Base-by-base conservation (phyloP, 37 sponge, comb jelly and placozoan species). In the Eunapius fragilis region DNA sequence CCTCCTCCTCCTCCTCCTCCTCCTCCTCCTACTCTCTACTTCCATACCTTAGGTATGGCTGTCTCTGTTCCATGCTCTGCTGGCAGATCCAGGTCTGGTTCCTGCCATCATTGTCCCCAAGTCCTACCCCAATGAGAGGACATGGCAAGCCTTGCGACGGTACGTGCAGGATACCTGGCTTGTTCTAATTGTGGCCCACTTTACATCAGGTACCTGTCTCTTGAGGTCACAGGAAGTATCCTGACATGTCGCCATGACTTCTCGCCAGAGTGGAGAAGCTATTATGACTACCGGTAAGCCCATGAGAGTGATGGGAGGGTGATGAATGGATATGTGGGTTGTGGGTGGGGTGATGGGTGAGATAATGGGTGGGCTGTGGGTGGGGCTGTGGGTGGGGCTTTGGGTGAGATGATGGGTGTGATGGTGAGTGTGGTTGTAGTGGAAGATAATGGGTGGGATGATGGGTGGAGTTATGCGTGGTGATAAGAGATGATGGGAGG, bases 241-340 rank as follows among this genome's bases (percentile, higher is more conserved):
- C 79, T 95, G 68, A 95, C 92, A 14, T 95, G 92, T 71, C 77
- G 79, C 23, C 85, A 50, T 78, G 95, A 95, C 77, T 90, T 92
- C 86, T 89, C 90, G 12, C 70, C 92, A 23, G 95, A 95, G 45
- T 95, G 95, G 95, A 79, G 89, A 30, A 83, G 82, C 32, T 95
- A 95, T 30, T 92, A 87, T 80, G 95, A 95, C 68, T 71, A 87
- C 85, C 82, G 92, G 95, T 94, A 80, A 23, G 68, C 25, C 25
- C 27, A 4, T 38, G 13, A 5, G 5, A n/a, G 25, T 37, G 50
- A 22, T 5, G 41, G 2, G 26, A 25, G 77, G 34, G 0, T 77
- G 38, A 27, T 26, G 48, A 11, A 33, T 58, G 6, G 30, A 9
- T 49, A 31, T n/a, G 19, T 79, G 12, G 27, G 50, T 24, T 41